Base-by-base conservation (phyloP, 2,797 vertebrate species). In the Somateria mollissima region DNA sequence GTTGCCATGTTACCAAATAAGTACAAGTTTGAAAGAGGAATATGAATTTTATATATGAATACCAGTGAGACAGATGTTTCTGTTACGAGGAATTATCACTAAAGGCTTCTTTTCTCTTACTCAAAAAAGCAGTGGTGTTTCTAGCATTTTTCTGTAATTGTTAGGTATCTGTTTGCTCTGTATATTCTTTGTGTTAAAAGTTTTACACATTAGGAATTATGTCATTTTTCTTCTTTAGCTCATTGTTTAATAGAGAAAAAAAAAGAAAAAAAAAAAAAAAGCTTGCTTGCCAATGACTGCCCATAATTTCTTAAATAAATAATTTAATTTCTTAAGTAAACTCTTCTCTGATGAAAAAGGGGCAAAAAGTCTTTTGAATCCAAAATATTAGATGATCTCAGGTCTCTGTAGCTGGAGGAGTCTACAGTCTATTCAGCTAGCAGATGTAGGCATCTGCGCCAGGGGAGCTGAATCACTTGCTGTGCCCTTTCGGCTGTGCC, bases 1-100 rank as follows among this genome's bases (percentile, higher is more conserved):
- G 73, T 65, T 95, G 92, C 89, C 89, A 80, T 2, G 6, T 91
- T 96, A 91, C 95, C 77, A 93, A 92, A 86, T 89, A 93, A 94
- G 82, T 88, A 62, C 73, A 95, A 70, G 72, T 93, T 89, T 84
- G 78, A 90, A 93, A 47, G n/a, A 92, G 47, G 36, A 90, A 84
- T 30, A 32, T 56, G 75, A 89, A 79, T 89, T 94, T 91, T 94
- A 94, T 84, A 92, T 89, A 76, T 3, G 6, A 90, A 69, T 73
- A 83, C 82, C 54, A 93, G 79, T 12, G 47, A 92, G 89, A 85
- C 89, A 94, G 85, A 73, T 94, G 90, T 91, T 97, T 94, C 28
- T 95, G 28, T 94, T 95, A 90, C 0, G 6, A 92, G 76, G 87
- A 94, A 92, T 96, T 89, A 96, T 25, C 84, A 76, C 45, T 78